Evolutionary conservation across 2,113 vertebrate genomes (phyloP).

Genomic region (Passer domesticus): DNA sequence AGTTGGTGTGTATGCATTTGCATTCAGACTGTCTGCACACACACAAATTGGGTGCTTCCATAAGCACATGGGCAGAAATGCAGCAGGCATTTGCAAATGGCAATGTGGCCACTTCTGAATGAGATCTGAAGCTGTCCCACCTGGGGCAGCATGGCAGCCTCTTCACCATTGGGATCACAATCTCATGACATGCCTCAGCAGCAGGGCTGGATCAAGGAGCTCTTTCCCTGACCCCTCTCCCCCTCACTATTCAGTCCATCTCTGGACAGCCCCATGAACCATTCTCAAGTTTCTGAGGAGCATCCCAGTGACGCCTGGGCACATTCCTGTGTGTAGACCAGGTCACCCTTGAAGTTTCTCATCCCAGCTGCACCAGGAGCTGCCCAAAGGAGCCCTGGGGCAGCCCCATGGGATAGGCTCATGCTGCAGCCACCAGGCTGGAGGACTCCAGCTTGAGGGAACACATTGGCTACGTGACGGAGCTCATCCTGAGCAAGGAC

Average conservation of each 20-base stretch:
- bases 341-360: accelerated
- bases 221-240: not conserved
- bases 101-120: not conserved
- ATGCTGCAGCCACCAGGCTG: not conserved
- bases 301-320: accelerated
- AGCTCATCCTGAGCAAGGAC: not conserved
- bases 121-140: not conserved
- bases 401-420: not conserved
- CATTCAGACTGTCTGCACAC: not conserved
- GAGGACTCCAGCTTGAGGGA: not conserved
- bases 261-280: not conserved
- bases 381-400: not conserved
- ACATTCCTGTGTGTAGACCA: accelerated
- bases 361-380: not conserved
- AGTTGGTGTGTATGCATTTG: not conserved
- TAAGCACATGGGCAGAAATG: not conserved
- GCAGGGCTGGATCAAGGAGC: not conserved
- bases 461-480: accelerated
- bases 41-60: not conserved
- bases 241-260: accelerated
- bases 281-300: not conserved
- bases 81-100: not conserved
- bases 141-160: not conserved
- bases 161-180: accelerated
- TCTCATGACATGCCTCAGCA: accelerated